Conservation (phyloP, 2,797 vertebrate genomes). For the Cercopithecus diana region DNA sequence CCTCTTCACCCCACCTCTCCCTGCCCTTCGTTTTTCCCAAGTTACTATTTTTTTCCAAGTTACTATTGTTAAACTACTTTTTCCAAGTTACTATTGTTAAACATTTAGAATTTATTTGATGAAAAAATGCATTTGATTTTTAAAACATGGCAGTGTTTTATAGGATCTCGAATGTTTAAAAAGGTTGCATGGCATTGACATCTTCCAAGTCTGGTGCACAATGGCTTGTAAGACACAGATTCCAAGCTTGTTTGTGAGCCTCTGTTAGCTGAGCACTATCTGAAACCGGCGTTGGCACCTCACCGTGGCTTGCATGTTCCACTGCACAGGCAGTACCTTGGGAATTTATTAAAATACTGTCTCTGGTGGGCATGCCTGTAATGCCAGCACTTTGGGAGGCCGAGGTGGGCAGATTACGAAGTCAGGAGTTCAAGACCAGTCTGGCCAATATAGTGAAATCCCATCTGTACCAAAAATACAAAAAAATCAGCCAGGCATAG, state of each 20-base stretch:
- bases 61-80: neutral
- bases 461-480: too few species aligned
- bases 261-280: neutral
- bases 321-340: neutral
- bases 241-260: neutral
- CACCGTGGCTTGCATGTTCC: rapidly evolving
- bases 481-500: too few species aligned
- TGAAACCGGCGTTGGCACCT: neutral
- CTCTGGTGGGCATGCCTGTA: neutral
- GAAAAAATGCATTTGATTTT: neutral
- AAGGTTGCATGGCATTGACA: neutral
- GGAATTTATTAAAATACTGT: neutral
- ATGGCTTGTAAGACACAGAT: neutral
- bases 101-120: neutral
- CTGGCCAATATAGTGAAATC: too few species aligned
- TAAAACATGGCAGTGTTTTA: neutral
- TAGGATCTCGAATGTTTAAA: neutral
- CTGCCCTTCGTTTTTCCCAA: neutral
- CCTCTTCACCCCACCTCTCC: neutral
- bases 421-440: too few species aligned
- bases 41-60: neutral
- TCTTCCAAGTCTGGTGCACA: neutral
- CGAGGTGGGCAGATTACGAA: too few species aligned
- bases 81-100: neutral
- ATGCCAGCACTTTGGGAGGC: too few species aligned